Evolutionary conservation across 2,797 vertebrate genomes (phyloP).

Genomic region (Eospalax fontanierii): DNA sequence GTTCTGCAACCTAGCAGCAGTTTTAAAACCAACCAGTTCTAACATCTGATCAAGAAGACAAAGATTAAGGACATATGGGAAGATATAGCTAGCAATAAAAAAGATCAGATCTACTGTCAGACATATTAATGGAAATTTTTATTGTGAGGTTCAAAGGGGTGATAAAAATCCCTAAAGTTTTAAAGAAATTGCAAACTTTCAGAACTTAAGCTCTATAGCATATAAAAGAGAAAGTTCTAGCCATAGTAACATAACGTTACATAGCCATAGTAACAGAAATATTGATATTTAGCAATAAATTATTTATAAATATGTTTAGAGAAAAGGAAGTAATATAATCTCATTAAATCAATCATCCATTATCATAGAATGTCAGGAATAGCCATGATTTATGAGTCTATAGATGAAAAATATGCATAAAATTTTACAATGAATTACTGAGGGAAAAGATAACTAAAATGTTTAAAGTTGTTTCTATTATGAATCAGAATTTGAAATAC

Average conservation of each 20-base stretch:
- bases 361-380: not conserved
- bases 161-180: not conserved
- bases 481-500: not conserved
- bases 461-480: not conserved
- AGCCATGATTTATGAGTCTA: not conserved
- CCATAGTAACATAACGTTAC: not conserved
- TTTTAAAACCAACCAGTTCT: not conserved
- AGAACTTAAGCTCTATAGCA: not conserved
- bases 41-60: not conserved
- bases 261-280: not conserved
- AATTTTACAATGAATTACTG: slow-evolving; percentile 19
- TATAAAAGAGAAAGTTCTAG: not conserved
- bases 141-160: slow-evolving; percentile 1
- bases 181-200: slow-evolving; percentile 32
- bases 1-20: not conserved
- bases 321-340: not conserved
- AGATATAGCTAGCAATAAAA: slow-evolving; percentile 18
- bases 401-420: not conserved
- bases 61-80: not conserved
- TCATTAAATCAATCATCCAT: not conserved
- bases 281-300: slow-evolving; percentile 32
- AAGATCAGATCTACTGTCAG: not conserved
- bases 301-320: not conserved
- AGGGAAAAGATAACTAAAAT: not conserved
- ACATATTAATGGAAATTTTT: slow-evolving; percentile 41